Percentiles rank a stretch among this genome's conserved stretches.
Conservation (phyloP, 2,888 invertebrate genomes). For the Ceraclea dissimilis region DNA sequence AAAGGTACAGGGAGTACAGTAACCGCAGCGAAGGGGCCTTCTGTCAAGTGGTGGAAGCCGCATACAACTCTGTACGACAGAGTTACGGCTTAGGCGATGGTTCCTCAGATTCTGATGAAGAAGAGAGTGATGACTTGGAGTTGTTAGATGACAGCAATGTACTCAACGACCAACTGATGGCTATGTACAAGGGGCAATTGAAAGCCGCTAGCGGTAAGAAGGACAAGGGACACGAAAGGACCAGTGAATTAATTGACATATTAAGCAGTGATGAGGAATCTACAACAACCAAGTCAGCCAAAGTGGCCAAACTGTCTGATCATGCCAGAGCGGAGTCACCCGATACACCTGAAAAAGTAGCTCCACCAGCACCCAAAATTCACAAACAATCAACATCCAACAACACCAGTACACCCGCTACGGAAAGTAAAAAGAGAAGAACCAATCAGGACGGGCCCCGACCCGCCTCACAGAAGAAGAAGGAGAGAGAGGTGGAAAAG, state of each 20-base stretch:
- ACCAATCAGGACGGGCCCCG: constrained; percentile 26
- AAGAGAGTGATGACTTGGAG: constrained; percentile 59
- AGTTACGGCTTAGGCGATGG: constrained; percentile 58
- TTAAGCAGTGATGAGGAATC: constrained; percentile 44
- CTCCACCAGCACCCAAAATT: background rate
- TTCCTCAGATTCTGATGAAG: constrained; percentile 52
- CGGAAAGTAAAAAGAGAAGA: constrained; percentile 18
- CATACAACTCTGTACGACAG: constrained; percentile 65
- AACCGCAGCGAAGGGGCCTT: constrained; percentile 76
- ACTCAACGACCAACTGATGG: constrained; percentile 49
- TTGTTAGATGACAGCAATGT: constrained; percentile 74
- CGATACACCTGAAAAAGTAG: background rate
- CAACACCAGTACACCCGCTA: constrained; percentile 12
- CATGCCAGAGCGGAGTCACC: constrained; percentile 34
- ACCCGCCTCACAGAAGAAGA: constrained; percentile 34
- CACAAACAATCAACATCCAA: background rate
- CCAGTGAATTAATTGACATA: constrained; percentile 42
- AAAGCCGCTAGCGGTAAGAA: constrained; percentile 38
- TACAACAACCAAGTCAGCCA: constrained; percentile 37
- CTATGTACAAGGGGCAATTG: constrained; percentile 47
- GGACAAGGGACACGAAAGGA: constrained; percentile 36
- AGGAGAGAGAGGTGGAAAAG: constrained; percentile 31
- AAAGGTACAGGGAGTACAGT: constrained; percentile 64
- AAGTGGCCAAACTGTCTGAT: constrained; percentile 44
- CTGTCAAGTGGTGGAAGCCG: constrained; percentile 65